These are phyloP conservation scores for Clusia tigrina DNA, from an alignment of 2,888 invertebrate species.

Conservation along the genomic window DNA sequence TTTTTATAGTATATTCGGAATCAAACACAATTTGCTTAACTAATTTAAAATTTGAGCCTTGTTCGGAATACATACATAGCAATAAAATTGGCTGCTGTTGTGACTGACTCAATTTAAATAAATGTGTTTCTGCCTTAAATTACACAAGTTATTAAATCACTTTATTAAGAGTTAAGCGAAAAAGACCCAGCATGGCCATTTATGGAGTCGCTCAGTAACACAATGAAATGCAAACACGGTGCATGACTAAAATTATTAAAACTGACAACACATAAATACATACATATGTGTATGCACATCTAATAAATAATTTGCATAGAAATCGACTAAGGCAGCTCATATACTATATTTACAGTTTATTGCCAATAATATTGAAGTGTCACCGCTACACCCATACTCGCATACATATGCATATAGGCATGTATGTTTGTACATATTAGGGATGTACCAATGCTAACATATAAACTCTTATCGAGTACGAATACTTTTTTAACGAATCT, in stretches of 20 bases:
- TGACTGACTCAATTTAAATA: too few species aligned
- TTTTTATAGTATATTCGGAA: too few species aligned
- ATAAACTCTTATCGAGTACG: too few species aligned
- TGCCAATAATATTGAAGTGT: neutral
- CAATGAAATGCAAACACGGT: neutral
- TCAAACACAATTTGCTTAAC: too few species aligned
- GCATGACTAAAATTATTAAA: constrained; percentile 6
- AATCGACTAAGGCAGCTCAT: neutral
- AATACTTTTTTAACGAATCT: too few species aligned
- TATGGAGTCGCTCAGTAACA: neutral
- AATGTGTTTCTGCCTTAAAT: too few species aligned
- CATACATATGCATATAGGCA: too few species aligned
- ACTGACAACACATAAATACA: neutral
- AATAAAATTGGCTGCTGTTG: too few species aligned
- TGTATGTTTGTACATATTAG: neutral
- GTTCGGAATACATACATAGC: too few species aligned
- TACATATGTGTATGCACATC: neutral
- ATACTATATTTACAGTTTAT: neutral
- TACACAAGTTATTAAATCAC: constrained; percentile 4
- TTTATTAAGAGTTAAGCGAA: neutral
- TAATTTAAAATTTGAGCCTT: too few species aligned
- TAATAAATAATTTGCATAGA: neutral
- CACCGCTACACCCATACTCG: too few species aligned
- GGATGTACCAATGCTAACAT: neutral
- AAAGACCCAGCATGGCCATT: neutral